phyloP scores from a whole-genome alignment of 2,797 vertebrate species.

The Myiotriccus ornatus region DNA sequence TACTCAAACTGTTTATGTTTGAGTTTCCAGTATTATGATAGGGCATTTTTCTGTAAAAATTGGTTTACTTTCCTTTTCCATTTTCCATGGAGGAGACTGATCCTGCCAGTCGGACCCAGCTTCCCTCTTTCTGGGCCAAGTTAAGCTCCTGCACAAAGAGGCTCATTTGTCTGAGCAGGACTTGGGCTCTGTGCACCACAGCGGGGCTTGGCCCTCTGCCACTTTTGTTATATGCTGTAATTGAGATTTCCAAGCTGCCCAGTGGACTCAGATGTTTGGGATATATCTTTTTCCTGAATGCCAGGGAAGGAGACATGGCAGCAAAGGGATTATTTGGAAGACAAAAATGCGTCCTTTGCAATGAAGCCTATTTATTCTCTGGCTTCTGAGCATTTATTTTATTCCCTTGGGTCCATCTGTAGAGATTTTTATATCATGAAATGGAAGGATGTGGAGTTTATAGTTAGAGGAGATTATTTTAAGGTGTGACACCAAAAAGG shows the following conservation, averaged over 20 bases:
- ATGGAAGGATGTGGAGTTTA: not conserved
- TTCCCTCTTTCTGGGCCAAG: not conserved
- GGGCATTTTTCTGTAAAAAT: slow-evolving; percentile 5
- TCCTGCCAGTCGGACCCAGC: not conserved
- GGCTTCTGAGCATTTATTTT: not conserved
- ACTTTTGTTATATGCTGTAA: not conserved
- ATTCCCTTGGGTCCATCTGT: not conserved
- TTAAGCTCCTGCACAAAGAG: not conserved
- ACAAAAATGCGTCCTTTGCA: not conserved
- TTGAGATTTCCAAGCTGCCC: not conserved
- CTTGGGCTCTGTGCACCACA: not conserved
- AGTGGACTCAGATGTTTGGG: not conserved
- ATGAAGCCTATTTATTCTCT: not conserved
- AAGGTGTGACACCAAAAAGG: not conserved
- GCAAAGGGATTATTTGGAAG: not conserved
- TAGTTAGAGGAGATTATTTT: not conserved
- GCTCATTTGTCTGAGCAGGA: not conserved
- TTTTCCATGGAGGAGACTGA: not conserved
- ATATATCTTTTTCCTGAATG: not conserved
- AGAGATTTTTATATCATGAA: not conserved
- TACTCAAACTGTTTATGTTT: not conserved
- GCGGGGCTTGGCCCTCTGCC: not conserved
- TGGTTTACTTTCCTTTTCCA: not conserved
- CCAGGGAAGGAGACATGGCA: not conserved
- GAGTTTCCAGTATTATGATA: not conserved